Evolutionary conservation across 2,888 invertebrate genomes (phyloP), one percentile per base, ranked within the genome.

Genomic region (Phaedon cochleariae): DNA sequence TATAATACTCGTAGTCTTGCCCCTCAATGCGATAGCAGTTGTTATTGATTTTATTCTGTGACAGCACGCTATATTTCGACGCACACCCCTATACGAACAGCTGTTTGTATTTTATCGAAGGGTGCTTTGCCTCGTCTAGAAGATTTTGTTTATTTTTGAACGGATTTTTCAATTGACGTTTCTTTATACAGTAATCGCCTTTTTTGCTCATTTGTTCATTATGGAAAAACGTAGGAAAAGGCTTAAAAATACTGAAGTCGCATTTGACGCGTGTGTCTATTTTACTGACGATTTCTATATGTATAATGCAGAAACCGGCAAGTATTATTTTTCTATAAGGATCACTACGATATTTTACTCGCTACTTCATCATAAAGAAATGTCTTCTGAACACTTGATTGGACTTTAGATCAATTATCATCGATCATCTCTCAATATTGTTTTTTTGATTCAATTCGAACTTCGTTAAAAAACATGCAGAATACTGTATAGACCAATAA

Each of bases 241-340:
- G 29, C 45, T 34, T 59, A 76, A 71, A 65, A 67, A 78, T 12
- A 79, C 89, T 0, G 91, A 91, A 72, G 83, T 87, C 9, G 92
- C 91, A 0, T 87, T 88, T 75, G 92, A 92, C 71, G 91, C 89
- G 41, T 87, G 89, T 65, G 89, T 89, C 75, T 91, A 91, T 85
- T 92, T 92, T 78, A 85, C 87, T 7, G 90, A 91, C 79, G 91
- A 91, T 78, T 87, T 90, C 69, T 84, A 85, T 63, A 86, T 87
- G 74, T 86, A 87, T 12, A 86, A 87, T 83, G 76, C 79, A 65
- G 79, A 81, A 72, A 76, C 84, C 80, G 87, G 87, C 85, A 85
- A 81, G 82, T 82, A 77, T 57, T 55, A 48, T 53, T 41, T n/a
- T n/a, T n/a, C n/a, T n/a, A n/a, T n/a, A n/a, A n/a, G n/a, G n/a